Base-by-base conservation (phyloP, 2,888 invertebrate species). In the Amphipoea oculea region DNA sequence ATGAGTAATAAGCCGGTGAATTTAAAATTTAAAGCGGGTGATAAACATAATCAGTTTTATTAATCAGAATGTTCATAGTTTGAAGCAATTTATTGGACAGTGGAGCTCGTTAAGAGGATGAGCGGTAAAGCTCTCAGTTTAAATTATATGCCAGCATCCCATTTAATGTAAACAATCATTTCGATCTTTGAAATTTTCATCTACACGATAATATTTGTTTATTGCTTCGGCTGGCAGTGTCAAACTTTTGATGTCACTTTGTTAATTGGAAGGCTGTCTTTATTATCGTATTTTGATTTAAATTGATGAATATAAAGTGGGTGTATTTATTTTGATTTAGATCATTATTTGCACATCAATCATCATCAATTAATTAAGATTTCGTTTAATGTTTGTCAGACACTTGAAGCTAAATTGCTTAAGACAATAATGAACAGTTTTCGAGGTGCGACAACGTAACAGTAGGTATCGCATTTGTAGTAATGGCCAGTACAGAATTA, bases 401-500 rank as follows among this genome's bases (percentile, higher is more conserved):
- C 36, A 74, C 60, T 83, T 57, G 57, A 45, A 68, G 36, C 1
- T 57, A 54, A 83, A 71, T 78, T 65, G 54, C 73, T 78, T 73
- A 79, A 76, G 87, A 86, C 87, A 90, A 90, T 90, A 90, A 91
- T 91, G 89, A 92, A 92, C 92, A 91, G 91, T 92, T 93, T 93
- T 92, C 88, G 90, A 91, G 88, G 89, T 89, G 86, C 84, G 86
- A 89, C 88, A 89, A 91, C 90, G 92, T 94, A 94, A 93, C 93
- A 92, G 92, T 92, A 89, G 92, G 92, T 94, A 94, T 94, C 91
- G 93, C 90, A 93, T 93, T 92, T 91, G 90, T 89, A 88, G 93
- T 94, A 95, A 94, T 94, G 92, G 93, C 90, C 91, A 90, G 92
- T 92, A 89, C 91, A 95, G 95, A 96, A 96, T 96, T 96, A 96